A percentile compares a stretch with the other conserved stretches of the same genome.
Conservation (phyloP, 2,888 invertebrate species). For the Arrhopalites spinosus region DNA sequence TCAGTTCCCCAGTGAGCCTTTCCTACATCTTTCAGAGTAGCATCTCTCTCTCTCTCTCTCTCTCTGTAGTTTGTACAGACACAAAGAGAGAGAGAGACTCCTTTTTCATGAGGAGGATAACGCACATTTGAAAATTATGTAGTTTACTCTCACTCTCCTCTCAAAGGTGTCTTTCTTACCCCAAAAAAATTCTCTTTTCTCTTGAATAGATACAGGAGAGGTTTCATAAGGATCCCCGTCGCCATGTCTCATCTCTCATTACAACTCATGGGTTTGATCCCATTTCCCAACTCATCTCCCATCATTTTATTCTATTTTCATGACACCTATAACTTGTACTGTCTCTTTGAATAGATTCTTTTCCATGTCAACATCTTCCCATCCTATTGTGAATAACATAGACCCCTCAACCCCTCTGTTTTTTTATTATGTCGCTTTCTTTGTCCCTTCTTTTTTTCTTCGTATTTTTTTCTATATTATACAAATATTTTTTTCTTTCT, state of each 20-base stretch:
- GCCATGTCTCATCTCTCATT: neutral
- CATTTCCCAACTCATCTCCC: constrained; percentile 16
- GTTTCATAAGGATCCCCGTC: neutral
- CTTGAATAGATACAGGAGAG: neutral
- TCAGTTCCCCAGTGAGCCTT: constrained; percentile 8
- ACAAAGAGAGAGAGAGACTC: neutral
- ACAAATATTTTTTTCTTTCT: neutral
- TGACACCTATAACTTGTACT: constrained; percentile 13
- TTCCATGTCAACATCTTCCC: neutral
- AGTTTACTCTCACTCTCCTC: neutral
- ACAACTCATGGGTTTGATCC: constrained; percentile 9
- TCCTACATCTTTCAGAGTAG: neutral
- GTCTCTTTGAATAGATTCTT: neutral
- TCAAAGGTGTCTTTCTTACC: neutral
- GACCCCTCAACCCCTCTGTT: too few relatives aligned
- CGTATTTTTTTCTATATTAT: neutral
- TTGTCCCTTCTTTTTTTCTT: too few relatives aligned
- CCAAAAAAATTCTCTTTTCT: neutral
- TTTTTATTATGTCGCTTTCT: too few relatives aligned
- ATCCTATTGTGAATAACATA: too few relatives aligned
- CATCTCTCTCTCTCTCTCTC: neutral
- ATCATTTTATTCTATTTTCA: constrained; percentile 18
- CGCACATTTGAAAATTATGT: constrained; percentile 7
- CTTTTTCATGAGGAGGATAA: neutral
- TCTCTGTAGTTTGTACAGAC: neutral